Base-by-base conservation (phyloP, 92 coral and sea anemone genomes). In the Epizoanthus rinbou region DNA sequence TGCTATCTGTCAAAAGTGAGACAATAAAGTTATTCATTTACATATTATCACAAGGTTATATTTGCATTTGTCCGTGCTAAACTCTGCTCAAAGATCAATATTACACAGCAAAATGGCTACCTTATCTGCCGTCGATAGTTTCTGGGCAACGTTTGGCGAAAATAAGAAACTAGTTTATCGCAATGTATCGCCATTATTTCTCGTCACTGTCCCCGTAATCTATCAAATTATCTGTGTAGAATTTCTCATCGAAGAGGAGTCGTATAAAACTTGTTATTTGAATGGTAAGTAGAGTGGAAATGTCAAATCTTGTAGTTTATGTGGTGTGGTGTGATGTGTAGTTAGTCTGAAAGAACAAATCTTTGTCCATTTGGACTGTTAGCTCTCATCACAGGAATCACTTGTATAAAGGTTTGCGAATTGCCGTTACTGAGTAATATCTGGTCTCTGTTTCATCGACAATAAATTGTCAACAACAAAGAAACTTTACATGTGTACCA, bases 171-270 rank as follows among this genome's bases (percentile, higher is more conserved):
- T 86, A 31, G 71, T 93, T 0, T 78, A 84, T 17, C 87, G 95
- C 63, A 92, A 91, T 59, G 74, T 87, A 8, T 73, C 87, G 53
- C 80, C 91, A 6, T 74, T 93, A 68, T 69, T 88, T 57, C 33
- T 93, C 14, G 84, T 93, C 14, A 72, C 88, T 59, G 84, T 93
- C 65, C 86, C 91, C 17, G 73, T 93, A 7, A 91, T 88, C 5
- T 91, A 86, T 75, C 98, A 93, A 74, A 89, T 91, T 35, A 87
- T 89, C 74, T 70, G 86, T 56, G 85, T 93, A 75, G 90, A 85
- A 31, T 91, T 91, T 21, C 68, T 93, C 21, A 88, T 89, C 45
- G 91, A 91, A 31, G 91, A 91, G 70, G 85, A 87, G 52, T 66
- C 69, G n/a, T 65, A 50, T 8, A 70, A 82, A 10, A 85, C 82